Evolutionary conservation across 2,888 invertebrate genomes (phyloP), one percentile per base, ranked within the genome.

Genomic region (Mythimna ferrago): DNA sequence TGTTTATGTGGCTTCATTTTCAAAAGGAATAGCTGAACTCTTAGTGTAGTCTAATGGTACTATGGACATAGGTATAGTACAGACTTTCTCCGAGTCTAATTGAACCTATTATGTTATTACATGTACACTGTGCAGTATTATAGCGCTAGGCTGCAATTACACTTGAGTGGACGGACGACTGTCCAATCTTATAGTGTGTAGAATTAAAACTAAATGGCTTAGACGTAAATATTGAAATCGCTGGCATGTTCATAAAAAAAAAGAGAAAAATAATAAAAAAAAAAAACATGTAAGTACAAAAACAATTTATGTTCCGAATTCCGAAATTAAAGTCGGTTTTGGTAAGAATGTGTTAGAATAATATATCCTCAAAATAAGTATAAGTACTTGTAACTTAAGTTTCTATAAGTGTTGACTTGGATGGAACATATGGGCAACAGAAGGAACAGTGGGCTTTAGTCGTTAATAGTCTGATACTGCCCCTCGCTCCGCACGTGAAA

Each of bases 41-140:
- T 62, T 21, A 75, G 64, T 71, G 78, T 82, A 83, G 82, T 76
- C 60, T 80, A 87, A 82, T 84, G 76, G 73, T 73, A 70, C 73
- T 48, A 19, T 48, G 6, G 67, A 76, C 54, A 72, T 58, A 67
- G n/a, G 73, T 53, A 76, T 61, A 41, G 48, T 61, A 65, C 21
- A 71, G 65, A 80, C 85, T 82, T 80, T 85, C 82, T 70, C 70
- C 38, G 63, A 76, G 76, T 73, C 70, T 75, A 75, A 78, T 72
- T 77, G 65, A 67, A 66, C 57, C 66, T 60, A 73, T 80, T 78
- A 73, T 14, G 41, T 60, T 71, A 32, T 51, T 68, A 79, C 62
- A 60, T 38, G 41, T 44, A 38, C 51, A 26, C 26, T 26, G 26
- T 26, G 26, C 26, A 64, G 38, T 62, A 32, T 14, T 63, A n/a